A percentile compares a stretch with the other conserved stretches of the same genome.
Evolutionary conservation across 2,113 vertebrate species (phyloP).

Genomic region (Drymodes brunneopygia): DNA sequence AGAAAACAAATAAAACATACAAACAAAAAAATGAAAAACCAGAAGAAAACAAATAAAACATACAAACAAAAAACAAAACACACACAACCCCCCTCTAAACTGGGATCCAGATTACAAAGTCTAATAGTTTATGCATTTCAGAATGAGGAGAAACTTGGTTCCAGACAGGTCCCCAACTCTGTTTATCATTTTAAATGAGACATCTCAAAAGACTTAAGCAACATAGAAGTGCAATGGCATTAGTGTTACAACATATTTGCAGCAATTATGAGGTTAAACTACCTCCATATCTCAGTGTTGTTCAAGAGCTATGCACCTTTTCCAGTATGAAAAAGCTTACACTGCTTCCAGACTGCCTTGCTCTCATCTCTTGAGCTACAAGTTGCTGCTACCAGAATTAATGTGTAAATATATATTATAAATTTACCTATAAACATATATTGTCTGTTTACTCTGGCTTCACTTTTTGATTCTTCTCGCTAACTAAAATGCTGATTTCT

Average conservation of each 20-base stretch:
- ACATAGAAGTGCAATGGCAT: not conserved
- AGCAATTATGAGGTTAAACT: not conserved
- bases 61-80: not conserved
- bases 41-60: not conserved
- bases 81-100: rapidly evolving
- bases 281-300: not conserved
- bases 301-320: not conserved
- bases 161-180: not conserved
- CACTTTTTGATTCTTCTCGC: not conserved
- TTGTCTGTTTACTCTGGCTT: not conserved
- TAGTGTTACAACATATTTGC: not conserved
- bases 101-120: not conserved
- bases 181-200: not conserved
- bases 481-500: not conserved
- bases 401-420: not conserved
- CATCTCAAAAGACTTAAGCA: not conserved
- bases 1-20: not conserved
- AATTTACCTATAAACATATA: not conserved
- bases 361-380: not conserved
- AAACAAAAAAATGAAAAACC: not conserved
- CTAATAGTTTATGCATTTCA: not conserved
- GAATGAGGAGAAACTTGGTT: not conserved
- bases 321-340: not conserved
- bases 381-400: not conserved
- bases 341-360: not conserved